Percentiles rank a stretch among this genome's conserved stretches.
These are phyloP conservation scores for Microtus pennsylvanicus DNA, from an alignment of 2,113 vertebrate species.

Conservation along the genomic window DNA sequence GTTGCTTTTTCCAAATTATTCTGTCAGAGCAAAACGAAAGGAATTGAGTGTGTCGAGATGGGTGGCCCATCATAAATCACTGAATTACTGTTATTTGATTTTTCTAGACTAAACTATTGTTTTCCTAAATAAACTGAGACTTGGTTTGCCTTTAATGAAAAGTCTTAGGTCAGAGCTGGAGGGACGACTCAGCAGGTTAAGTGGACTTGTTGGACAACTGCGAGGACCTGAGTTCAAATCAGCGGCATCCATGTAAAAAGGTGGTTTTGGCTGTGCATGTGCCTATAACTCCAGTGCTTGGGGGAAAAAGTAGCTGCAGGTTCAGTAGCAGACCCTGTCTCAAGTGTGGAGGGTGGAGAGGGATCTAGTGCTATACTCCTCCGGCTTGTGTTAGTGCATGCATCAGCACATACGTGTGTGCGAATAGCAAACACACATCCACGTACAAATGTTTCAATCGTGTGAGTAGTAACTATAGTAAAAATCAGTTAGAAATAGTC, in stretches of 20 bases:
- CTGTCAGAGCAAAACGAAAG: not conserved
- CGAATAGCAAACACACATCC: not conserved
- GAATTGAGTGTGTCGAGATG: not conserved
- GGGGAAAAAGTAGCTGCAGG: not conserved
- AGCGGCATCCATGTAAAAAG: not conserved
- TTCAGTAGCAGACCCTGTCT: not conserved
- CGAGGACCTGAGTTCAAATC: not conserved
- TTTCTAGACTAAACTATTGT: not conserved
- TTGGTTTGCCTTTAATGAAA: not conserved
- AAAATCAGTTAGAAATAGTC: not conserved
- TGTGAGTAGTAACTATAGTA: not conserved
- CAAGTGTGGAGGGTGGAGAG: not conserved
- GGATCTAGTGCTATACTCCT: not conserved
- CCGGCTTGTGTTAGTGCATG: too few relatives aligned
- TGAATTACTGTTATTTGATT: not conserved
- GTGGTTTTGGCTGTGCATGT: not conserved
- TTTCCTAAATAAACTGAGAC: conserved; percentile 29
- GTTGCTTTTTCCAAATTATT: not conserved
- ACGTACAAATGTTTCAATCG: not conserved
- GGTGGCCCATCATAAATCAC: not conserved
- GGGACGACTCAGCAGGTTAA: not conserved
- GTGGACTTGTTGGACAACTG: not conserved
- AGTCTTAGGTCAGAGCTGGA: not conserved
- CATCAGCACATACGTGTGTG: not conserved
- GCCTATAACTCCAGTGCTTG: not conserved